Percentiles rank a stretch among this genome's conserved stretches.
Evolutionary conservation across 2,797 vertebrate species (phyloP).

Genomic region (Thamnophis elegans): DNA sequence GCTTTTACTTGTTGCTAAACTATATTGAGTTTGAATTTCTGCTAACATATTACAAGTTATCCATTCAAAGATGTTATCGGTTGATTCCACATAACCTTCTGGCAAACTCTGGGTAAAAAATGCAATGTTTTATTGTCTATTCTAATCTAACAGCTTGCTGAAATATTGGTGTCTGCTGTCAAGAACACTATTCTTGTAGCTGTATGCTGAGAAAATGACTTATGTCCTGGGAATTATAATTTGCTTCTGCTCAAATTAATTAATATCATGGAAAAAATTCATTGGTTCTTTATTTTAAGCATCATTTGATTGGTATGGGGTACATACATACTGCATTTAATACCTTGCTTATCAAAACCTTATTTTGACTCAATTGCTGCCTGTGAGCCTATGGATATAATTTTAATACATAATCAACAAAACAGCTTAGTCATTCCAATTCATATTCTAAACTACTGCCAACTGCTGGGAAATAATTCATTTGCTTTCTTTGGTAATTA

Average conservation of each 20-base stretch:
- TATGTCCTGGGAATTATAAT: background rate
- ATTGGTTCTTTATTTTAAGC: background rate
- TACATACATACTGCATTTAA: background rate
- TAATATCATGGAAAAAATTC: background rate
- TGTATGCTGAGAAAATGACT: background rate
- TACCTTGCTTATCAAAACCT: background rate
- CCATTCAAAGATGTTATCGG: background rate
- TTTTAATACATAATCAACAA: background rate
- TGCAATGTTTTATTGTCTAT: background rate
- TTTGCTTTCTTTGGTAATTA: background rate
- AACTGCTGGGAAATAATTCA: background rate
- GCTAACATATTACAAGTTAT: background rate
- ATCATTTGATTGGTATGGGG: background rate
- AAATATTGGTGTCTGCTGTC: background rate
- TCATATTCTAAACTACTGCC: background rate
- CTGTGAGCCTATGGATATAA: background rate
- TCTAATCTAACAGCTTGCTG: background rate
- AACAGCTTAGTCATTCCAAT: background rate
- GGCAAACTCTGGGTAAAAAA: background rate
- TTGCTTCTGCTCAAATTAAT: background rate
- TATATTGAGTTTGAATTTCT: background rate
- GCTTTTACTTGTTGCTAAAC: background rate
- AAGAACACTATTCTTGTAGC: background rate
- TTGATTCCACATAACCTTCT: background rate
- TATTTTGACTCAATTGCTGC: background rate